A percentile compares a stretch with the other conserved stretches of the same genome.
Conservation (phyloP, 2,797 vertebrate species). For the Menidia menidia region DNA sequence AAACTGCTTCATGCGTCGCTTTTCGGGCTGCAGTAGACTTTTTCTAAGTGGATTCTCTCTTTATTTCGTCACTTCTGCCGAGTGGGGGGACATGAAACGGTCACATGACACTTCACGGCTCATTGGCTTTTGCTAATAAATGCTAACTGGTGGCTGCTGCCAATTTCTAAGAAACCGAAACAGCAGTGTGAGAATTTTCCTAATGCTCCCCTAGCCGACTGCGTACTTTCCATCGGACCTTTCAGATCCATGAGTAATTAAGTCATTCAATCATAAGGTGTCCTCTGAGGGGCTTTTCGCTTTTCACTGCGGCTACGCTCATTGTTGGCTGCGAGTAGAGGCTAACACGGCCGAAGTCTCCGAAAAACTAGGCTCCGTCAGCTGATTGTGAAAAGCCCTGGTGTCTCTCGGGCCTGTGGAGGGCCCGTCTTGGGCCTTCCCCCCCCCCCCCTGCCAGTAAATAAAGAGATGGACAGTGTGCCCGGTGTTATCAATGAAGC, state of each 20-base stretch:
- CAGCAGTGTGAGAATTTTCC: conserved; percentile 39
- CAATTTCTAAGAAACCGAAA: conserved; percentile 53
- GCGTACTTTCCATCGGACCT: conserved; percentile 21
- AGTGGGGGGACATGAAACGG: conserved; percentile 13
- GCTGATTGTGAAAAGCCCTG: conserved; percentile 74
- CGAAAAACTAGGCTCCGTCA: conserved; percentile 68
- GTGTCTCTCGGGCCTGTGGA: conserved; percentile 80
- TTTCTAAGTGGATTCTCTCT: conserved; percentile 3
- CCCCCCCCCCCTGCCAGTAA: conserved; percentile 67
- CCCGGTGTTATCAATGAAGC: conserved; percentile 88
- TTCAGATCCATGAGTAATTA: conserved; percentile 11
- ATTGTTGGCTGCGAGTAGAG: conserved; percentile 42
- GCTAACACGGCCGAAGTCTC: conserved; percentile 47
- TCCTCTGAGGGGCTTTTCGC: not conserved
- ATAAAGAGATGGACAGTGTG: conserved; percentile 82
- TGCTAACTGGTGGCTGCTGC: conserved; percentile 32
- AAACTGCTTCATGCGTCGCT: not conserved
- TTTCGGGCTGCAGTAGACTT: not conserved
- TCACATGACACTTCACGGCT: conserved; percentile 45
- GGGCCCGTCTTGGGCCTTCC: conserved; percentile 78
- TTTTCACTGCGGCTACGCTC: conserved; percentile 8
- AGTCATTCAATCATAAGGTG: conserved; percentile 22
- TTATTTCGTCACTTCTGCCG: conserved; percentile 19
- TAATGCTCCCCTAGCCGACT: conserved; percentile 34
- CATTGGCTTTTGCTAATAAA: conserved; percentile 54